These are phyloP conservation scores for Sinosuthora webbiana DNA, from an alignment of 2,113 vertebrate species.

Conservation along the genomic window DNA sequence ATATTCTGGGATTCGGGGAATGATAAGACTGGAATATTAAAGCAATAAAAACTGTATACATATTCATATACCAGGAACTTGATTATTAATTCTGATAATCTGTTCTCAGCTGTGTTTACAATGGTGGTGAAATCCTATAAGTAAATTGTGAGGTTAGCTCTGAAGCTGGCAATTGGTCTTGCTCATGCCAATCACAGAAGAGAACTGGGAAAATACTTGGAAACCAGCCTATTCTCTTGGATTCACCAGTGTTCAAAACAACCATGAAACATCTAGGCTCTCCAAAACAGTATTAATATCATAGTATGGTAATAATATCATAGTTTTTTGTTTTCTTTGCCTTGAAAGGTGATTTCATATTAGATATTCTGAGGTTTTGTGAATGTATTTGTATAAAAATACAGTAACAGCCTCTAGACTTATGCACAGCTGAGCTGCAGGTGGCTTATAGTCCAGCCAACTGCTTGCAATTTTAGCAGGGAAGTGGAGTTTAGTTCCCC, in stretches of 20 bases:
- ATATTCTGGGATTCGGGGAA: not conserved
- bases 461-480: not conserved
- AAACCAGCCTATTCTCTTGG: not conserved
- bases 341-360: not conserved
- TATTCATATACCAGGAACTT: constrained; percentile 52
- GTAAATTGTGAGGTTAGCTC: constrained; percentile 34
- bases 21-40: constrained; percentile 36
- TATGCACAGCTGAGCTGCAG: constrained; percentile 20
- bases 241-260: not conserved
- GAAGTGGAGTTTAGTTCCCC: not conserved
- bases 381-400: not conserved
- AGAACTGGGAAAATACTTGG: not conserved
- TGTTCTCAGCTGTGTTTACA: constrained; percentile 60
- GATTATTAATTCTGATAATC: constrained; percentile 52
- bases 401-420: not conserved
- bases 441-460: constrained; percentile 10
- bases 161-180: constrained; percentile 24
- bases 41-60: constrained; percentile 3
- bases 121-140: not conserved
- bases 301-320: not conserved
- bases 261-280: not conserved
- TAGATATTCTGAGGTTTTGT: not conserved
- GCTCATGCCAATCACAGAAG: not conserved
- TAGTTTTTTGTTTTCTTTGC: not conserved
- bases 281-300: not conserved